phyloP scores from a whole-genome alignment of 2,797 vertebrate species.

The Amblyopsis hoosieri region DNA sequence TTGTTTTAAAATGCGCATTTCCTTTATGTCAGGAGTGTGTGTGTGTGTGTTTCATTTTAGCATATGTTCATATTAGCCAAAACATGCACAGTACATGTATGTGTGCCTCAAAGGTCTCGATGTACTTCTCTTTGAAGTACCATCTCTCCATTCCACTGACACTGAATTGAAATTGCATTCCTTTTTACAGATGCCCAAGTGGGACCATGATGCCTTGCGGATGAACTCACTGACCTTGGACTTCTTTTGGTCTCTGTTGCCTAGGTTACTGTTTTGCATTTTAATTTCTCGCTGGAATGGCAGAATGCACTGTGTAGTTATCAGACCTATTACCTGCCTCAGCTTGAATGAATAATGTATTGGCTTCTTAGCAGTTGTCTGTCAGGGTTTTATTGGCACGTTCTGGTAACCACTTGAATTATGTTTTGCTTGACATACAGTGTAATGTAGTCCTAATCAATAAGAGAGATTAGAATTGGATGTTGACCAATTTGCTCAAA shows the following conservation, averaged over 20 bases:
- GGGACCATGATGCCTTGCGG: slow-evolving; percentile 37
- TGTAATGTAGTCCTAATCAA: not conserved
- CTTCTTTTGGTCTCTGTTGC: slow-evolving; percentile 29
- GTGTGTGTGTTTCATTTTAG: not conserved
- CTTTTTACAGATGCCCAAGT: slow-evolving; percentile 26
- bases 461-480: slow-evolving; percentile 3
- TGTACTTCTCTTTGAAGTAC: slow-evolving; percentile 29
- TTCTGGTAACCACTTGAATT: slow-evolving; percentile 1
- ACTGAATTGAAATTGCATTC: slow-evolving; percentile 24
- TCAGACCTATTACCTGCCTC: slow-evolving; percentile 46
- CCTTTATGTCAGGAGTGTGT: not conserved
- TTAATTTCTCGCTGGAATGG: slow-evolving; percentile 28
- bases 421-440: slow-evolving; percentile 11
- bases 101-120: not conserved
- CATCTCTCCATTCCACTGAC: slow-evolving; percentile 45
- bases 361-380: slow-evolving; percentile 27
- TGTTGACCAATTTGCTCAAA: slow-evolving; percentile 18
- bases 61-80: too few relatives aligned
- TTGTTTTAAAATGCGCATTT: too few relatives aligned
- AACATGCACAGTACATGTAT: not conserved
- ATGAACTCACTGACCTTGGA: slow-evolving; percentile 49
- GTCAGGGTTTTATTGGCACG: slow-evolving; percentile 27
- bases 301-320: slow-evolving; percentile 28
- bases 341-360: slow-evolving; percentile 61
- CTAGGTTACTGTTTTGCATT: slow-evolving; percentile 49